Conservation (phyloP, 2,888 invertebrate genomes). For the Apantesis nais region DNA sequence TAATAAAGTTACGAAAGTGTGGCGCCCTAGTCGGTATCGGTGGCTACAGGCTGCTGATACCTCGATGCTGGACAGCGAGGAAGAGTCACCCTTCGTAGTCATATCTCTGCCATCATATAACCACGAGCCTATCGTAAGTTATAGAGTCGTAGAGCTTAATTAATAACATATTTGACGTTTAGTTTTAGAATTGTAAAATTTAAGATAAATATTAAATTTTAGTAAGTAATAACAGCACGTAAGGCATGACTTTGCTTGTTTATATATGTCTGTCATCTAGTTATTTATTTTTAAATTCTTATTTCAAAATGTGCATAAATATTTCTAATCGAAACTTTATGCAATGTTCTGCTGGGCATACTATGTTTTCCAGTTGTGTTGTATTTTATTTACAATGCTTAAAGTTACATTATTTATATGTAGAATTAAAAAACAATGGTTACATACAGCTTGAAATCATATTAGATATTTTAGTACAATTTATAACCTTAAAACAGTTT, state of each 20-base stretch:
- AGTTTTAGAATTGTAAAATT: background rate
- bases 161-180: background rate
- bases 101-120: constrained; percentile 88
- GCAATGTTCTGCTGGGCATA: background rate
- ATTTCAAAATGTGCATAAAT: background rate
- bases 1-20: constrained; percentile 67
- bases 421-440: background rate
- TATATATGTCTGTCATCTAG: background rate
- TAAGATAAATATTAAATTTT: background rate
- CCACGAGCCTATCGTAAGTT: constrained; percentile 77
- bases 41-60: constrained; percentile 76
- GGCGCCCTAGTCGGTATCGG: constrained; percentile 78
- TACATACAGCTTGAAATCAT: background rate
- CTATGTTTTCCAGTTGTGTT: background rate
- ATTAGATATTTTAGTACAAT: background rate
- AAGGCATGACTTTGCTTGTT: background rate
- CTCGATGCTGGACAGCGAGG: constrained; percentile 87
- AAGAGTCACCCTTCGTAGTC: constrained; percentile 87
- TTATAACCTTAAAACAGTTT: background rate
- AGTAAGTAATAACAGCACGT: background rate
- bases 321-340: background rate
- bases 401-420: background rate
- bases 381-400: background rate
- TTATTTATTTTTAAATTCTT: background rate
- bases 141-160: background rate